Evolutionary conservation across 23 tunicate species (phyloP), one percentile per base, ranked within the genome.

Genomic region (Oikopleura dioica): DNA sequence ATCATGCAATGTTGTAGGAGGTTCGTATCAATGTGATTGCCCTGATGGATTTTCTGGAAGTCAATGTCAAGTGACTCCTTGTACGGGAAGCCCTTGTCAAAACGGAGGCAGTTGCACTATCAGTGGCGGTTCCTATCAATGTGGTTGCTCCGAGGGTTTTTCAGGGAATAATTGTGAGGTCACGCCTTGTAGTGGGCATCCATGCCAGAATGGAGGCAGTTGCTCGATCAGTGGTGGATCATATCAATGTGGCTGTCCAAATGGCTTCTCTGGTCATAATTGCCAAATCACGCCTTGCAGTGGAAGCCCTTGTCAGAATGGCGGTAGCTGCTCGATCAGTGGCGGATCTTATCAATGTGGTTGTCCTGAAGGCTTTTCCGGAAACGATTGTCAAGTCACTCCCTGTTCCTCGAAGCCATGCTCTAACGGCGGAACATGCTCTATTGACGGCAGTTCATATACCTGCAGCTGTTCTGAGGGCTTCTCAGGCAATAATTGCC

Each of bases 321-420:
- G 72, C 16, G 72, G 72, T 21, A 63, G 30, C 2, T 63, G 72
- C 33, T 12, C 26, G 16, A 5, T 31, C 16, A 23, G 26, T 16
- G 72, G 72, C 72, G 77, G 79, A 50, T 38, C 50, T 24, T 88
- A 81, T 77, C 35, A 80, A 24, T 88, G 95, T 68, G 35, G 63
- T 1, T 88, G 95, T 63, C 35, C 38, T 28, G 80, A 37, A 0
- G 95, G 88, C 1, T 88, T 79, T 75, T 76, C 85, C 1, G 95
- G 86, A 1, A 72, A 68, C 0, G 79, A 67, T 1, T 88, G 95
- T 69, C 37, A 36, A 21, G 37, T 44, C 36, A 35, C 44, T 75
- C 29, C 36, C 21, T 83, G 87, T 35, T 37, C 31, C 1, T 78
- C 83, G 23, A 78, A 76, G 55, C 88, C 88, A 4, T 84, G 91